Evolutionary conservation across 2,888 invertebrate genomes (phyloP), one percentile per base, ranked within the genome.

Genomic region (Mantis religiosa): DNA sequence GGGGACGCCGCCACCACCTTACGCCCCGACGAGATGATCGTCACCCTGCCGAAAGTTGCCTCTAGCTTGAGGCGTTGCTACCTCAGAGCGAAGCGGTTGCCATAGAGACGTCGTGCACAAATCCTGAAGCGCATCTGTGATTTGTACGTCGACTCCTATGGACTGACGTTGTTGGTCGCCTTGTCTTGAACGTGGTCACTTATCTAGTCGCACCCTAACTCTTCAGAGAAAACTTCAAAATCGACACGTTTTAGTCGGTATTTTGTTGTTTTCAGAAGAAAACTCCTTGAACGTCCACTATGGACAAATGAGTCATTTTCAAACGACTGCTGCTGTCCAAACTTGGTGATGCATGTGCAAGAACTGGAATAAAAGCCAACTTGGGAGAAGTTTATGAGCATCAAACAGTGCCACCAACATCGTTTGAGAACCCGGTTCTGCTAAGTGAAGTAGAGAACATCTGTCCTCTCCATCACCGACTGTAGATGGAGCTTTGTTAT

Each of bases 1-100:
- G 0, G 20, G 47, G 28, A 82, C 89, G 25, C 88, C 89, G 14
- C 89, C 89, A 14, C 89, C 89, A n/a, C 89, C 89, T 3, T 89
- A 89, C 82, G 89, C 85, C 27, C 84, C 89, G 28, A 28, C 89
- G n/a, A 89, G 89, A 88, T 89, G 89, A 89, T 87, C 54, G 54
- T 71, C 25, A 71, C 54, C 54, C 54, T 71, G 20, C 20, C 54
- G 54, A 71, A 71, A 71, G 54, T 20, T 20, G 54, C 20, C 54
- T 71, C 54, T 71, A 0, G 54, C 54, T 25, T 71, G 54, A 71
- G 54, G 54, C 20, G 20, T 71, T 71, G 54, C 54, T 71, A 71
- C 54, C 54, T 71, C 54, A 71, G 54, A 71, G 54, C 54, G 54
- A 71, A 71, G 54, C 54, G 54, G 54, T 71, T 71, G 54, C 54